Evolutionary conservation across 2,888 invertebrate species (phyloP).

Genomic region (Amiota communis): DNA sequence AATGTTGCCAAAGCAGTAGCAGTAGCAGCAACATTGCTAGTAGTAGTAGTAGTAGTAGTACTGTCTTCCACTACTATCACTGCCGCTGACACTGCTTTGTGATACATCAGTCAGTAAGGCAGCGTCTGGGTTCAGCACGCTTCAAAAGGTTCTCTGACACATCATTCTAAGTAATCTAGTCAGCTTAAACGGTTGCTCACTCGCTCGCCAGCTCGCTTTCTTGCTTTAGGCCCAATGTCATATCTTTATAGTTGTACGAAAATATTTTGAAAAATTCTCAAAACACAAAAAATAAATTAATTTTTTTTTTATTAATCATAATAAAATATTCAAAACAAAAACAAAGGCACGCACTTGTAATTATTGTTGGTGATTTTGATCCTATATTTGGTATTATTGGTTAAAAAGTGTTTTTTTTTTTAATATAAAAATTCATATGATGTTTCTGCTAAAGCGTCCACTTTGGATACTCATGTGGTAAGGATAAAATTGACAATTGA

Average conservation of each 20-base stretch:
- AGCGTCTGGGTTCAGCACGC: slow-evolving; percentile 17
- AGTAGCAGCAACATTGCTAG: too few relatives aligned
- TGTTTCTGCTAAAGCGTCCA: slow-evolving; percentile 37
- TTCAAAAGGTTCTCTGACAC: slow-evolving; percentile 14
- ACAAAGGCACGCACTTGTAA: too few relatives aligned
- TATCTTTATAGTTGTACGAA: too few relatives aligned
- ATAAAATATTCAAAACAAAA: too few relatives aligned
- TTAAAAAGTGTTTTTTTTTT: background rate
- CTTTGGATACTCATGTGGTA: slow-evolving; percentile 42
- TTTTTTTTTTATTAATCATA: too few relatives aligned
- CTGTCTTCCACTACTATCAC: background rate
- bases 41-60: too few relatives aligned
- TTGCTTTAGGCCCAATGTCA: slow-evolving; percentile 24
- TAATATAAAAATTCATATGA: background rate
- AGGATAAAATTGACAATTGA: slow-evolving; percentile 14
- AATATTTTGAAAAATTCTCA: too few relatives aligned
- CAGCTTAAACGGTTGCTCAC: background rate
- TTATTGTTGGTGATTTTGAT: too few relatives aligned
- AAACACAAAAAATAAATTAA: too few relatives aligned
- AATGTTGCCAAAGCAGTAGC: background rate
- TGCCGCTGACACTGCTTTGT: background rate
- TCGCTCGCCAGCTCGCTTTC: slow-evolving; percentile 39
- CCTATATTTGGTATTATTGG: background rate
- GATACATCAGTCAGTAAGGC: slow-evolving; percentile 15
- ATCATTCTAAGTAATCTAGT: background rate